Percentiles rank a stretch among this genome's conserved stretches.
Evolutionary conservation across 2,113 vertebrate genomes (phyloP).

Genomic region (Cynoglossus semilaevis): DNA sequence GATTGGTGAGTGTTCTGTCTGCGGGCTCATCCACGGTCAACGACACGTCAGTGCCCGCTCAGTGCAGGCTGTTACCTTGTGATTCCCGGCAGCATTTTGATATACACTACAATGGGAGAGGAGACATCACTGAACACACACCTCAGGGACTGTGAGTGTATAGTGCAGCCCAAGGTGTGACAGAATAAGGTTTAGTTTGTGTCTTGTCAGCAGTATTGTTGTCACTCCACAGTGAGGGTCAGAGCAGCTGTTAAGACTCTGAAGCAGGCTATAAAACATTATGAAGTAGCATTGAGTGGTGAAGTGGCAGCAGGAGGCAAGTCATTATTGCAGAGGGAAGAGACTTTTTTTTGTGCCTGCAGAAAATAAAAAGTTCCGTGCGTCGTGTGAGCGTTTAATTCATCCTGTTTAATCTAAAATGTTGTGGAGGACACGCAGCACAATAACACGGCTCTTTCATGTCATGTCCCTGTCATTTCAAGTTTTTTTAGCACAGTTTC

Average conservation of each 20-base stretch:
- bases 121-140: neutral
- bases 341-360: neutral
- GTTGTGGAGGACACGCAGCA: too few species aligned
- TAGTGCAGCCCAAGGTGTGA: neutral
- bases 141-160: neutral
- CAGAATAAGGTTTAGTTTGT: neutral
- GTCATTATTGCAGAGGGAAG: neutral
- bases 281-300: neutral
- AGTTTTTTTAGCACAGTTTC: too few species aligned
- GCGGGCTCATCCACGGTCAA: too few species aligned
- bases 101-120: neutral
- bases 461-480: too few species aligned
- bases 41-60: too few species aligned
- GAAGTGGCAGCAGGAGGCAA: neutral
- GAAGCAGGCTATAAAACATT: neutral
- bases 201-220: neutral
- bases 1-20: too few species aligned
- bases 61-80: neutral
- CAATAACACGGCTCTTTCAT: too few species aligned
- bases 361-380: neutral
- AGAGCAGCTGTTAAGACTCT: neutral
- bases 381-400: too few species aligned
- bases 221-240: neutral
- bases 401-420: too few species aligned
- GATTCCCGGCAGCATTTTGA: neutral